Percentiles rank a stretch among this genome's conserved stretches.
Conservation (phyloP, 2,888 invertebrate genomes). For the Furcula furcula region DNA sequence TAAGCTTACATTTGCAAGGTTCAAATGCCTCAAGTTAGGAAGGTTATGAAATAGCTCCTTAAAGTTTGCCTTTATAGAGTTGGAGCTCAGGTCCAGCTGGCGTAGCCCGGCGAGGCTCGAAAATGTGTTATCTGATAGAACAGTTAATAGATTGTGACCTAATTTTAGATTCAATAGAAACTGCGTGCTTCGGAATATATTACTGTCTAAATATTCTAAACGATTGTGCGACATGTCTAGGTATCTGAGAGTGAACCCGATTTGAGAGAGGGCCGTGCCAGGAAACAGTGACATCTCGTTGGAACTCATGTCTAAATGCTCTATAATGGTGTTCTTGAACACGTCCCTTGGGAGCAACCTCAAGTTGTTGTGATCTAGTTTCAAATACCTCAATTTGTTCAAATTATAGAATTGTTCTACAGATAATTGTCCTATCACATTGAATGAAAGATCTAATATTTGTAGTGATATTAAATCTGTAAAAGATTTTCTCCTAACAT, state of each 20-base stretch:
- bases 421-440: conserved; percentile 88
- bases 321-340: conserved; percentile 89
- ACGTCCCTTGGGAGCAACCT: conserved; percentile 89
- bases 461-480: conserved; percentile 88
- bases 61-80: conserved; percentile 91
- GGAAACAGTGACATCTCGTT: conserved; percentile 92
- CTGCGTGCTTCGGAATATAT: conserved; percentile 92
- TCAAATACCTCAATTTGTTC: conserved; percentile 86
- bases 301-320: conserved; percentile 89
- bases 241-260: conserved; percentile 89
- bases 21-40: conserved; percentile 89
- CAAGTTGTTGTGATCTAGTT: conserved; percentile 87
- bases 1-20: conserved; percentile 89
- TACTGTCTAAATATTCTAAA: conserved; percentile 93
- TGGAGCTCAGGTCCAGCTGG: conserved; percentile 90
- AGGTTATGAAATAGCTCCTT: conserved; percentile 94
- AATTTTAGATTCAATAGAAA: conserved; percentile 89
- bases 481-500: conserved; percentile 88
- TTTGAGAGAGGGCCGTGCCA: conserved; percentile 87
- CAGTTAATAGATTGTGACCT: conserved; percentile 90
- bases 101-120: conserved; percentile 90
- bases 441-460: conserved; percentile 89
- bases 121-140: conserved; percentile 94
- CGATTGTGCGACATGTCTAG: conserved; percentile 90
- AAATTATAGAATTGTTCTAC: conserved; percentile 91